Conservation (phyloP, 2,113 vertebrate genomes). For the Hucho hucho region DNA sequence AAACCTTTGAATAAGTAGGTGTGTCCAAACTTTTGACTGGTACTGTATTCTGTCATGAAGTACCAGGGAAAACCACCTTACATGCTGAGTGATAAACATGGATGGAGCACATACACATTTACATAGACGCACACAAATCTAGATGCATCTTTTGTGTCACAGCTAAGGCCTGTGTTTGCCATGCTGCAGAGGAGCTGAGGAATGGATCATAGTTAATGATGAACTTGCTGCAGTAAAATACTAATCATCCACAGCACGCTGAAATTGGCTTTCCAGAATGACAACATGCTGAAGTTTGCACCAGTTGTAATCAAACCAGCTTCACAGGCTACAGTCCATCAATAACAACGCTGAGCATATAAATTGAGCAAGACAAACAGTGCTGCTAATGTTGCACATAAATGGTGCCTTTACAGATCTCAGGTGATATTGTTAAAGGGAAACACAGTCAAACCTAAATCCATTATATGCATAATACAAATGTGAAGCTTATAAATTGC, state of each 20-base stretch:
- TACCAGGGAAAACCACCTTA: not conserved
- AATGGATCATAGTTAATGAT: not conserved
- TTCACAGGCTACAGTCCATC: not conserved
- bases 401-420: not conserved
- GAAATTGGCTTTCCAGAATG: not conserved
- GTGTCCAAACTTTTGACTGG: too few species aligned
- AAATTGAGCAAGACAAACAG: not conserved
- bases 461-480: not conserved
- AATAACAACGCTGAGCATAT: not conserved
- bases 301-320: not conserved
- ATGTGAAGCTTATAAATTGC: too few species aligned
- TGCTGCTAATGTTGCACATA: not conserved
- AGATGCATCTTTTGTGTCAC: not conserved
- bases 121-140: not conserved
- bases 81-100: too few species aligned
- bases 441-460: not conserved
- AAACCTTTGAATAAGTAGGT: too few species aligned
- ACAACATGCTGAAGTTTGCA: too few species aligned
- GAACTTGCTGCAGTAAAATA: not conserved
- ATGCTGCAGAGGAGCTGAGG: not conserved
- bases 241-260: not conserved
- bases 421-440: not conserved
- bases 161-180: not conserved
- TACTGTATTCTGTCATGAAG: not conserved
- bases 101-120: not conserved